These are phyloP conservation scores for Leucophora obtusa DNA, from an alignment of 2,888 invertebrate species.

Conservation along the genomic window DNA sequence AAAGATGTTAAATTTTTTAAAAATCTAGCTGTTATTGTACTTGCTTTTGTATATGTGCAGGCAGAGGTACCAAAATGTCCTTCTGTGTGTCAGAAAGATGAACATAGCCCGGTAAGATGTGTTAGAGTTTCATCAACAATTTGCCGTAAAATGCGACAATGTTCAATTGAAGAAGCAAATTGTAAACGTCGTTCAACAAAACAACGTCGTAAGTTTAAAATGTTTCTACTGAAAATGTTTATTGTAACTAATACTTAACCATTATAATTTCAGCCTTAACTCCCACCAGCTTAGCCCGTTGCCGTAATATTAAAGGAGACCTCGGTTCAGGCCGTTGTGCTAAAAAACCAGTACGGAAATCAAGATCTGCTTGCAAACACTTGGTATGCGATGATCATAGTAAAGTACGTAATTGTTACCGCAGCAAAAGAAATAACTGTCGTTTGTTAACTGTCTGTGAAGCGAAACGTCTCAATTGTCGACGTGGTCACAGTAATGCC, in stretches of 20 bases:
- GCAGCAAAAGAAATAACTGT: no score
- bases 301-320: constrained; percentile 14
- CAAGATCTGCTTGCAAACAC: constrained; percentile 14
- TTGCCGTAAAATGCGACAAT: constrained; percentile 66
- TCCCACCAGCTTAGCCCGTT: not conserved
- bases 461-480: constrained; percentile 68
- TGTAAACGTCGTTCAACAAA: constrained; percentile 52
- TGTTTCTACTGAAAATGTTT: not conserved
- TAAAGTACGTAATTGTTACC: constrained; percentile 66
- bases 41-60: constrained; percentile 55
- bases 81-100: constrained; percentile 61
- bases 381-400: constrained; percentile 43
- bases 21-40: constrained; percentile 25
- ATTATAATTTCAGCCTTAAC: not conserved
- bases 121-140: constrained; percentile 51
- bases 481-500: constrained; percentile 28
- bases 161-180: constrained; percentile 68
- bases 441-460: no score
- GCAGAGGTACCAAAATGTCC: constrained; percentile 16
- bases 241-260: not conserved
- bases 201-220: constrained; percentile 12
- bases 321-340: constrained; percentile 37
- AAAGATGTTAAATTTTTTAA: not conserved
- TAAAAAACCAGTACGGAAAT: not conserved
- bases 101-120: no score